A percentile compares a stretch with the other conserved stretches of the same genome.
These are phyloP conservation scores for Ibycter americanus DNA, from an alignment of 2,797 vertebrate genomes.

Conservation along the genomic window DNA sequence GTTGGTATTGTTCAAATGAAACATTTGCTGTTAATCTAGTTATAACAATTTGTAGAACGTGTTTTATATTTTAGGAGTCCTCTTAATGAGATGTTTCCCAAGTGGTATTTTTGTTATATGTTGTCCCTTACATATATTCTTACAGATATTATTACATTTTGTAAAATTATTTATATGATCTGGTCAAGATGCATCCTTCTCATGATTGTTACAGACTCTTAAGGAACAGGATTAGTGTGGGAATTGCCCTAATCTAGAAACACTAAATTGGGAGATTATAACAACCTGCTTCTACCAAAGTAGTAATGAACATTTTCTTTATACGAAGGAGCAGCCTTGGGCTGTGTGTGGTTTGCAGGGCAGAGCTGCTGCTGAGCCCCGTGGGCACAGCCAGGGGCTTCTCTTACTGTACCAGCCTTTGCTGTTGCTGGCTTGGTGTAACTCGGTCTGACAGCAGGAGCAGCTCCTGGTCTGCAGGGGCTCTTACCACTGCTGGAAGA, in stretches of 20 bases:
- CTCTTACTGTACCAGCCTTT: background rate
- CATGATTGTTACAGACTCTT: background rate
- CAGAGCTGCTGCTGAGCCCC: background rate
- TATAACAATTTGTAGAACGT: background rate
- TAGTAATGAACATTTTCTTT: background rate
- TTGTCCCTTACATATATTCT: background rate
- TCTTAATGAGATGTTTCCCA: background rate
- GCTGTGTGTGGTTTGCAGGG: background rate
- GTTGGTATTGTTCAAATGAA: background rate
- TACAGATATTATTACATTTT: background rate
- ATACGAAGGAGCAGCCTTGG: background rate
- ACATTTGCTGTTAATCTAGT: background rate
- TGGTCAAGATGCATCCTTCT: background rate
- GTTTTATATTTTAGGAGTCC: background rate
- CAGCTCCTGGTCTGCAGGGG: background rate
- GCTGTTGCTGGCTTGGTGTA: background rate
- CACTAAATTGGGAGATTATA: background rate
- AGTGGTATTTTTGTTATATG: background rate
- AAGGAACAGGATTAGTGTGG: background rate
- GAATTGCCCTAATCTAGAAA: background rate
- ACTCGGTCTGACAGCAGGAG: background rate
- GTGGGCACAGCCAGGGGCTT: background rate
- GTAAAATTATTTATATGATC: background rate
- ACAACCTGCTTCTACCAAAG: background rate
- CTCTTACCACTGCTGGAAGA: background rate